phyloP scores from a whole-genome alignment of 2,113 vertebrate genomes.

The Sebastes schlegelii region DNA sequence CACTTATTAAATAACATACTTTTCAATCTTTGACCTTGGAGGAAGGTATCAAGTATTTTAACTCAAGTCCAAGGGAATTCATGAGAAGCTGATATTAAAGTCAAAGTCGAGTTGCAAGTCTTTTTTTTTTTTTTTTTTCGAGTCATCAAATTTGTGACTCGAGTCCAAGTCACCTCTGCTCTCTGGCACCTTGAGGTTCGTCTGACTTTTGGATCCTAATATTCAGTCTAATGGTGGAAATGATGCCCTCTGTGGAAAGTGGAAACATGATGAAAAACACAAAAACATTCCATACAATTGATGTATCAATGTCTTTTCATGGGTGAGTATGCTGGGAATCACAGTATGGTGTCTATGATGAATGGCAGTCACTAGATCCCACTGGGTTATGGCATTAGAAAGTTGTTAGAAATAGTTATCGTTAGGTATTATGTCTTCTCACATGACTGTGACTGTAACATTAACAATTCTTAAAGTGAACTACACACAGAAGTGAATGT shows the following conservation, averaged over 20 bases:
- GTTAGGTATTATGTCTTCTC: background rate
- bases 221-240: background rate
- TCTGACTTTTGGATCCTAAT: conserved; percentile 39
- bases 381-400: conserved; percentile 44
- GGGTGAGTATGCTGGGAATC: conserved; percentile 37
- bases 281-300: conserved; percentile 54
- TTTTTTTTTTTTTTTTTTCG: too few relatives aligned
- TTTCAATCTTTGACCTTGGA: too few relatives aligned
- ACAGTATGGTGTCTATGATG: conserved; percentile 52
- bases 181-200: background rate
- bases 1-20: too few relatives aligned
- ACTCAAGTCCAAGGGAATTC: too few relatives aligned
- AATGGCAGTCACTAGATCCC: conserved; percentile 56
- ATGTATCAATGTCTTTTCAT: conserved; percentile 51
- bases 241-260: conserved; percentile 58
- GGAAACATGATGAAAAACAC: conserved; percentile 62
- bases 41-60: too few relatives aligned
- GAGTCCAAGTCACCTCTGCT: too few relatives aligned
- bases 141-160: too few relatives aligned
- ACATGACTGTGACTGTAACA: background rate
- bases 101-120: too few relatives aligned
- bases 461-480: background rate
- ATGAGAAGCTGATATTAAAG: too few relatives aligned
- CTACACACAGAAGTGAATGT: background rate
- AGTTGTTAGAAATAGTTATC: background rate